phyloP scores from a whole-genome alignment of 2,888 invertebrate genomes.

The Lampropteryx suffumata region DNA sequence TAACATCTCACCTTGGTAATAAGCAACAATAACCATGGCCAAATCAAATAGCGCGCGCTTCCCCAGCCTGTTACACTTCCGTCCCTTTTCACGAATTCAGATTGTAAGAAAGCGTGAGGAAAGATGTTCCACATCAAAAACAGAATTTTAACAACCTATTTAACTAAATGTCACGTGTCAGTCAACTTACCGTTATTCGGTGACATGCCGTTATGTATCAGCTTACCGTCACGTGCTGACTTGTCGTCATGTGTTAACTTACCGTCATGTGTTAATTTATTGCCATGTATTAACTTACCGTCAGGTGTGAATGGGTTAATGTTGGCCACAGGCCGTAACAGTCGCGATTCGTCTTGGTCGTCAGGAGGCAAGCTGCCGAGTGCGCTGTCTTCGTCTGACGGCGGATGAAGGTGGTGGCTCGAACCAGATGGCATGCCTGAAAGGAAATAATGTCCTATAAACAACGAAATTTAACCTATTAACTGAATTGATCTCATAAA shows the following conservation, averaged over 20 bases:
- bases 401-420: conserved; percentile 68
- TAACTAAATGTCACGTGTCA: neutral
- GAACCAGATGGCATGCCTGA: conserved; percentile 71
- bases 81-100: too few species aligned
- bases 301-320: conserved; percentile 92
- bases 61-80: too few species aligned
- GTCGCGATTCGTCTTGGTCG: conserved; percentile 59
- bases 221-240: neutral
- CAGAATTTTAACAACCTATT: too few species aligned
- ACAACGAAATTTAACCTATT: too few species aligned
- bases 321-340: conserved; percentile 85
- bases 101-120: too few species aligned
- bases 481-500: too few species aligned
- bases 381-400: conserved; percentile 71
- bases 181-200: too few species aligned
- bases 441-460: neutral
- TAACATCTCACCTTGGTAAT: too few species aligned
- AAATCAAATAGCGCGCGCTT: too few species aligned
- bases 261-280: neutral
- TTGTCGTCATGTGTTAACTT: neutral
- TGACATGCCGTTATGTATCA: neutral
- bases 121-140: too few species aligned
- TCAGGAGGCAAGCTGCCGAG: conserved; percentile 71
- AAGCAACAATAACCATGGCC: too few species aligned
- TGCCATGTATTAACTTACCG: too few species aligned